Evolutionary conservation across 2,113 vertebrate genomes (phyloP).

Genomic region (Tupaia chinensis): DNA sequence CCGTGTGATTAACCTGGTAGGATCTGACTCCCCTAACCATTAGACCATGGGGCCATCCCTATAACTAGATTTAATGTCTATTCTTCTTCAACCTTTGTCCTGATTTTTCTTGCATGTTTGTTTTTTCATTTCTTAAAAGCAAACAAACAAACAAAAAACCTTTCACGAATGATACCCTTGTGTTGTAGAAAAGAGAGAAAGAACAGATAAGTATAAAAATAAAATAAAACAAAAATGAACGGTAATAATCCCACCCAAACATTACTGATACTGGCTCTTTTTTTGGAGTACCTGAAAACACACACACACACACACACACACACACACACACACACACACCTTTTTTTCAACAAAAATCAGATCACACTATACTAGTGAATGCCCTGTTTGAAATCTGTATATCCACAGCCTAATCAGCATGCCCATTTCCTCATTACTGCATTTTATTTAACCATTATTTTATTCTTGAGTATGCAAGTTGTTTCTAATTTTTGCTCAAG

Average conservation of each 20-base stretch:
- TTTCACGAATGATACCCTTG: not conserved
- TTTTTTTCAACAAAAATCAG: constrained; percentile 29
- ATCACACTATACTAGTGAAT: not conserved
- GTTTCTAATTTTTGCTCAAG: constrained; percentile 45
- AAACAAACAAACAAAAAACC: too few relatives aligned
- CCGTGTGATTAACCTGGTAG: too few relatives aligned
- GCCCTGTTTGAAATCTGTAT: not conserved
- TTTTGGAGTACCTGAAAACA: not conserved
- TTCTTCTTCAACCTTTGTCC: not conserved
- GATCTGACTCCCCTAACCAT: too few relatives aligned
- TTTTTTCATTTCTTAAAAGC: constrained; percentile 44
- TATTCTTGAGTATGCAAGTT: not conserved
- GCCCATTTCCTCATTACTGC: not conserved
- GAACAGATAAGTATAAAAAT: not conserved
- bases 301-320: not conserved
- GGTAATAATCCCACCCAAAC: not conserved
- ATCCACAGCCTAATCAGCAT: not conserved
- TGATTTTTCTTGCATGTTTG: constrained; percentile 9
- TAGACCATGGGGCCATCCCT: too few relatives aligned
- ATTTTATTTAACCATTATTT: constrained; percentile 42
- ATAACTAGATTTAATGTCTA: not conserved
- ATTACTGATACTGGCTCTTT: not conserved
- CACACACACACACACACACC: not conserved
- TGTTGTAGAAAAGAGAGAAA: constrained; percentile 36
- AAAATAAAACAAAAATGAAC: not conserved